These are phyloP conservation scores for Dryas iulia DNA, from an alignment of 1,140 invertebrate genomes.

Conservation along the genomic window DNA sequence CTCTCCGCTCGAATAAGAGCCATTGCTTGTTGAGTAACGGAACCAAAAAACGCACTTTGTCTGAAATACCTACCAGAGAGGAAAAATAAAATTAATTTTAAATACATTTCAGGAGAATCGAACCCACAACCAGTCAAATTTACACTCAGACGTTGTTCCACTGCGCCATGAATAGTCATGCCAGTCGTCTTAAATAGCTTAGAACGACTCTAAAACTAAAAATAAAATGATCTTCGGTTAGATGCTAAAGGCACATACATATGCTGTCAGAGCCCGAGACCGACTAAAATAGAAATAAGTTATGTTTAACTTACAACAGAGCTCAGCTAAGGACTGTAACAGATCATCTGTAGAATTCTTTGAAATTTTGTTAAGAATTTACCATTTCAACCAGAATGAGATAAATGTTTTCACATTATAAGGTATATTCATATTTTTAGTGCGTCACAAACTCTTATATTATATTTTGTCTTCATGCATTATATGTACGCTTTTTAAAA, in stretches of 20 bases:
- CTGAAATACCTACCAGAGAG: too few relatives aligned
- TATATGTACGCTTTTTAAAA: neutral
- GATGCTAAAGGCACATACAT: neutral
- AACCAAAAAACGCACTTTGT: too few relatives aligned
- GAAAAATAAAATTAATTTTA: too few relatives aligned
- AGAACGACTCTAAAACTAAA: neutral
- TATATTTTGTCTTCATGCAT: neutral
- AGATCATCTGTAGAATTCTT: neutral
- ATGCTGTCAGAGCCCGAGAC: neutral
- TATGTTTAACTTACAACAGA: slow-evolving; percentile 2
- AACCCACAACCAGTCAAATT: too few relatives aligned
- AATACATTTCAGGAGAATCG: too few relatives aligned
- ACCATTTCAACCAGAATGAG: neutral
- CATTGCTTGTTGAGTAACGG: too few relatives aligned
- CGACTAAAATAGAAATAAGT: slow-evolving; percentile 6
- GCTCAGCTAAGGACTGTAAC: neutral
- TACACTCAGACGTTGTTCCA: too few relatives aligned
- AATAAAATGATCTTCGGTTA: neutral
- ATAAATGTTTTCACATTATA: neutral
- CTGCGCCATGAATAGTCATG: too few relatives aligned
- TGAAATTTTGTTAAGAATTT: neutral
- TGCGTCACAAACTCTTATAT: too few relatives aligned
- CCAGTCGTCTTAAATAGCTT: neutral
- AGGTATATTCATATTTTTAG: neutral
- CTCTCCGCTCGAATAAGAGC: too few relatives aligned